Evolutionary conservation across 2,888 invertebrate genomes (phyloP).

Genomic region (Dynastes grantii): DNA sequence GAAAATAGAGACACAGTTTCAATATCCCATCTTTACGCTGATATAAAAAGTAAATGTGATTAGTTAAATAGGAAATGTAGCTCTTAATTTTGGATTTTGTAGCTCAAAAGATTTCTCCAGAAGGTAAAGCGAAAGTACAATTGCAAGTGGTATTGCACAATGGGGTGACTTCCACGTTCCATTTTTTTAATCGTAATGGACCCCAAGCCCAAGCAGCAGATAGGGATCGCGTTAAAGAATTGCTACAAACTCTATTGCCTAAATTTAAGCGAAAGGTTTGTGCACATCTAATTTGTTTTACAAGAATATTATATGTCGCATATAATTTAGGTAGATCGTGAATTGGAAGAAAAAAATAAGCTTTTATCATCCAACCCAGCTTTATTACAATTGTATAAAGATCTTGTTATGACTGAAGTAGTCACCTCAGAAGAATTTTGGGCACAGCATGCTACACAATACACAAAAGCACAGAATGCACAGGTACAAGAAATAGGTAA

Average conservation of each 20-base stretch:
- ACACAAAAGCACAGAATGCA: constrained; percentile 80
- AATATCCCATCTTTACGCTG: constrained; percentile 94
- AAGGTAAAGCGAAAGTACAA: constrained; percentile 98
- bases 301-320: neutral
- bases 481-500: constrained; percentile 89
- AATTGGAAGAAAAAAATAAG: constrained; percentile 74
- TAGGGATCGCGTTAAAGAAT: constrained; percentile 93
- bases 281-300: constrained; percentile 61
- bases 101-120: constrained; percentile 95
- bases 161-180: constrained; percentile 96
- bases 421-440: constrained; percentile 98
- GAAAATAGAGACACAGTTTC: constrained; percentile 93
- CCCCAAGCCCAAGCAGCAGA: constrained; percentile 88
- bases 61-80: constrained; percentile 38
- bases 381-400: constrained; percentile 94
- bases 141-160: constrained; percentile 96
- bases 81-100: constrained; percentile 52
- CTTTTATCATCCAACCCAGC: constrained; percentile 92
- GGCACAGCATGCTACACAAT: constrained; percentile 88
- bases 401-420: constrained; percentile 96
- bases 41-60: constrained; percentile 89
- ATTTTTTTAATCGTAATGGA: constrained; percentile 93
- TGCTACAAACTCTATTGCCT: constrained; percentile 91
- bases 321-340: constrained; percentile 66
- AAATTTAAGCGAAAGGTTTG: constrained; percentile 92